Conservation (phyloP, 2,113 vertebrate species). For the Alligator mississippiensis region DNA sequence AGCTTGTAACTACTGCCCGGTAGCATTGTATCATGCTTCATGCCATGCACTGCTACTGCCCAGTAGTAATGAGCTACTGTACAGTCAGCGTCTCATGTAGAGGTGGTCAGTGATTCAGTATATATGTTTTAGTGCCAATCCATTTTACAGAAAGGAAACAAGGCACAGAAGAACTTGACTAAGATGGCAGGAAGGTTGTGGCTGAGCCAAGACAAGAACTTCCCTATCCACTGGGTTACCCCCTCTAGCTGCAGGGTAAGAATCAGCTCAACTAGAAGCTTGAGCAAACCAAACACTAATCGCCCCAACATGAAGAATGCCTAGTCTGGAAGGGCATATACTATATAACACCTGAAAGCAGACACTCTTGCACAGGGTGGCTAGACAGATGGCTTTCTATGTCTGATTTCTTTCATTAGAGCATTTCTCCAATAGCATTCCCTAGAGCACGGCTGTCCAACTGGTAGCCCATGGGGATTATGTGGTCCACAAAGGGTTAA, state of each 20-base stretch:
- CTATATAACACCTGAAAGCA: neutral
- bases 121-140: neutral
- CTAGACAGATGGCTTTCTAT: neutral
- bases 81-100: no score
- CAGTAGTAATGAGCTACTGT: no score
- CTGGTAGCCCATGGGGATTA: no score
- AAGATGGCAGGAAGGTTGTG: neutral
- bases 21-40: no score
- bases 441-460: no score
- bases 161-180: neutral
- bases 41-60: no score
- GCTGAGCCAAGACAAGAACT: neutral
- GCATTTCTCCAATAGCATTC: neutral
- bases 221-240: neutral
- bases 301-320: neutral
- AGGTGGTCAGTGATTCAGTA: no score
- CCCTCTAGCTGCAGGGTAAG: neutral
- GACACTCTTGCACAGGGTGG: neutral
- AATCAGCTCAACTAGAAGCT: neutral
- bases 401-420: slow-evolving; percentile 25
- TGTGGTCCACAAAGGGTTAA: no score
- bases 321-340: neutral
- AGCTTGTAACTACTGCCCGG: no score
- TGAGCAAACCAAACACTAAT: neutral
- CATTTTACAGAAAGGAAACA: neutral